These are phyloP conservation scores for Octonoba sinensis DNA, from an alignment of 2,888 invertebrate genomes.

Conservation along the genomic window DNA sequence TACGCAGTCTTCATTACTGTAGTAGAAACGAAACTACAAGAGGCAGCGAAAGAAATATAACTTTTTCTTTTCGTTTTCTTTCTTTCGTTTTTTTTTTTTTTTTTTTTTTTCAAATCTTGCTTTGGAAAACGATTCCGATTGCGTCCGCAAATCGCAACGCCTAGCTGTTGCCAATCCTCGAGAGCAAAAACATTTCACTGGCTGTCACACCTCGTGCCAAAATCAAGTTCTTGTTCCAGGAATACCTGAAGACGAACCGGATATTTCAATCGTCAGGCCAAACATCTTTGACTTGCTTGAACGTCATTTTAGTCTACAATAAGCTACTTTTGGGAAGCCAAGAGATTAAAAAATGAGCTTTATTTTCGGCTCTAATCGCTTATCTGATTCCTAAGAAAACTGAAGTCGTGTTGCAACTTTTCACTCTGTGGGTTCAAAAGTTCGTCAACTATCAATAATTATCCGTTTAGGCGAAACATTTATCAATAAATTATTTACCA, in stretches of 20 bases:
- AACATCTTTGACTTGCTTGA: constrained; percentile 4
- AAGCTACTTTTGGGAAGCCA: constrained; percentile 3
- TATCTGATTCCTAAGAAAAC: too few species aligned
- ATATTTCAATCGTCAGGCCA: constrained; percentile 40
- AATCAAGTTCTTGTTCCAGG: constrained; percentile 59
- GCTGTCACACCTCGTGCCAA: constrained; percentile 51
- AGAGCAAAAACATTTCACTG: constrained; percentile 48
- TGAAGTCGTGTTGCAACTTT: too few species aligned
- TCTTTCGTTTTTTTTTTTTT: background rate
- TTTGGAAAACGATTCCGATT: constrained; percentile 21
- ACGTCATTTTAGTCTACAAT: constrained; percentile 12
- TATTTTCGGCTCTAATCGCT: background rate
- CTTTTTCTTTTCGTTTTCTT: background rate
- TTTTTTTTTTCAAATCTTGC: background rate
- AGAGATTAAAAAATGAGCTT: background rate
- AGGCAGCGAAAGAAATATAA: background rate
- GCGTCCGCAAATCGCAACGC: constrained; percentile 32
- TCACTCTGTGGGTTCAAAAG: too few species aligned
- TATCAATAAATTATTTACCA: too few species aligned
- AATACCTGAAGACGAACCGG: constrained; percentile 45
- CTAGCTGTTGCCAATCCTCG: constrained; percentile 47
- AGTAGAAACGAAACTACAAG: too few species aligned
- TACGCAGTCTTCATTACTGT: too few species aligned
- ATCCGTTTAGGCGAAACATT: too few species aligned
- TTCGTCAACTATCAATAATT: too few species aligned